Base-by-base conservation (phyloP, 2,113 vertebrate species). In the Charadrius vociferus region DNA sequence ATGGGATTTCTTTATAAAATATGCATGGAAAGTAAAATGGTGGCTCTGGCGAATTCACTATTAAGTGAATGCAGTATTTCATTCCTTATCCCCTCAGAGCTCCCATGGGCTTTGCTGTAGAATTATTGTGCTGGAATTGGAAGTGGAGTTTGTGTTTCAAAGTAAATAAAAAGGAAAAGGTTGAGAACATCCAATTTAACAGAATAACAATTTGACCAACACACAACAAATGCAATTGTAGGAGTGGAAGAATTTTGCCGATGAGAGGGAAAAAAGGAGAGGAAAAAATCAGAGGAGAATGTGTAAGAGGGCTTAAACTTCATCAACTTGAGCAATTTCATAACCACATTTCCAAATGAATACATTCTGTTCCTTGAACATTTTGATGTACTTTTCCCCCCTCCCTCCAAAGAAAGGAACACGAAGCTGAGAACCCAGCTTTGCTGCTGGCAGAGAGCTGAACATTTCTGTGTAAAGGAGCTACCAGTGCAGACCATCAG, bases 121-220 rank as follows among this genome's bases (percentile, higher is more conserved):
- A 85, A 58, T 49, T 63, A 14, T 34, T 84, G 22, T 77, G 22
- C 56, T 82, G 63, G 41, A 82, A 91, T 74, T 84, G 36, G 65
- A 88, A 94, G 75, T 45, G 22, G 78, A 72, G 29, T 89, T 90
- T 89, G 39, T n/a, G 23, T 81, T 95, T 89, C 55, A 53, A 85
- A 85, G 58, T 62, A 79, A 95, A 77, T 82, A 82, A 80, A 88
- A 88, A 85, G 7, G 13, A 30, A 90, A 71, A 39, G 8, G 6
- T 63, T 88, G 43, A 90, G 80, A 94, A 87, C 34, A 81, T 50
- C 86, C n/a, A 59, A 17, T 93, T 95, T 91, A 80, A 86, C n/a
- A 61, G 24, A 79, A 65, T 41, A 86, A 81, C 41, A 50, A 56
- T 36, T 37, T 41, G n/a, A 89, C 58, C 52, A 71, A 72, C 66